These are phyloP conservation scores for Melanostoma mellinum DNA, from an alignment of 2,888 invertebrate genomes.

Conservation along the genomic window DNA sequence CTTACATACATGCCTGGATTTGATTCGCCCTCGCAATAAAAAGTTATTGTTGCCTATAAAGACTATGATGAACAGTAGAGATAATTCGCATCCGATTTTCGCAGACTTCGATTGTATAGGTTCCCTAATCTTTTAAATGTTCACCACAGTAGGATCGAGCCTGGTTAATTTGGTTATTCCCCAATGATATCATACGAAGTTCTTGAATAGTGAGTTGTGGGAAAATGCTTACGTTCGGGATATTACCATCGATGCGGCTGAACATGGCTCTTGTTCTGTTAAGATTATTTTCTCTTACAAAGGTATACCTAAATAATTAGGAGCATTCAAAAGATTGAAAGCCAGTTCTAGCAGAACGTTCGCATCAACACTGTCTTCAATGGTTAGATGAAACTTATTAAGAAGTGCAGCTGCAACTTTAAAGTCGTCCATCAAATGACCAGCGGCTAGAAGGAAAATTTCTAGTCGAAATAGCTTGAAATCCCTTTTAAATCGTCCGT, in stretches of 20 bases:
- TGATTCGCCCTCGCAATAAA: no score
- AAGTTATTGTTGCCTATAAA: no score
- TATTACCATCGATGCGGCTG: neutral
- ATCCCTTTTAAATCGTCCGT: neutral
- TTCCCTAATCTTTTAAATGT: neutral
- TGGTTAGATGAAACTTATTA: neutral
- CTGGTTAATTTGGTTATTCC: conserved; percentile 3
- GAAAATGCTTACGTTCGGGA: neutral
- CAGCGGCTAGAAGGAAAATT: neutral
- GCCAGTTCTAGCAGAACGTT: neutral
- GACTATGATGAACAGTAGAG: no score
- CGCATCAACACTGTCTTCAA: neutral
- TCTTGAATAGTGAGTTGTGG: neutral
- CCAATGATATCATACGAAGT: neutral
- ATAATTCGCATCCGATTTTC: no score
- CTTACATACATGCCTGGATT: no score
- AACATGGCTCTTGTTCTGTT: no score
- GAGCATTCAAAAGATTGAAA: neutral
- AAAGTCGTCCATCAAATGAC: neutral
- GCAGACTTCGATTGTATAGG: no score
- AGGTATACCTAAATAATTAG: neutral
- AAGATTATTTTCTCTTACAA: neutral
- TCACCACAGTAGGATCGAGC: neutral
- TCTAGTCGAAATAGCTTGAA: neutral
- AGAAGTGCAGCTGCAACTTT: neutral